Evolutionary conservation across 2,888 invertebrate genomes (phyloP).

Genomic region (Lasioglossum villosulum): DNA sequence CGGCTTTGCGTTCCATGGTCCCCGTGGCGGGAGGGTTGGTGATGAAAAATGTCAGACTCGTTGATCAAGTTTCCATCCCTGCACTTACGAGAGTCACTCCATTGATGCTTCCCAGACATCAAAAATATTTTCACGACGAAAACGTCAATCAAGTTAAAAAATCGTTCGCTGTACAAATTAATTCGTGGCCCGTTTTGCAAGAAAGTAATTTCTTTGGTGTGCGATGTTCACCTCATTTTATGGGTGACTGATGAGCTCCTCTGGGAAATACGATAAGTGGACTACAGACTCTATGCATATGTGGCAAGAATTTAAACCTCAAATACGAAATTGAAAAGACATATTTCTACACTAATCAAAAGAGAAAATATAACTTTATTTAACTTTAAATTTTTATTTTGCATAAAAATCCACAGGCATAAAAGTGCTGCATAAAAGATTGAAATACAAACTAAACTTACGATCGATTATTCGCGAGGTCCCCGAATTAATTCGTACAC

Average conservation of each 20-base stretch:
- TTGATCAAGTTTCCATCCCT: not conserved
- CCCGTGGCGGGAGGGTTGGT: not conserved
- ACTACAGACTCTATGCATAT: no score
- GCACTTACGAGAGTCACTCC: not conserved
- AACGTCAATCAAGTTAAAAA: not conserved
- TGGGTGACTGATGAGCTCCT: not conserved
- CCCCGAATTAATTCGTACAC: not conserved
- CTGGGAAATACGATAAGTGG: not conserved
- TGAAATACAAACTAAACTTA: not conserved
- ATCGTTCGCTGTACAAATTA: not conserved
- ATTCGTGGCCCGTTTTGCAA: not conserved
- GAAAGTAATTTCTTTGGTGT: not conserved
- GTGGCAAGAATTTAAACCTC: no score
- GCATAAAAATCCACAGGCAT: no score
- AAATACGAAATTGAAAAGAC: no score
- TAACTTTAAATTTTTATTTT: no score
- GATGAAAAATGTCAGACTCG: conserved; percentile 15
- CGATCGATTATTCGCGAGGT: not conserved
- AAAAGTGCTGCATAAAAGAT: not conserved
- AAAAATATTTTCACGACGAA: not conserved
- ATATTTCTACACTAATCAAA: no score
- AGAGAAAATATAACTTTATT: no score
- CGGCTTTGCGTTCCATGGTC: not conserved
- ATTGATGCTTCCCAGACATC: not conserved
- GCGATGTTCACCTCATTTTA: not conserved